Conservation (phyloP, 2,113 vertebrate genomes). For the Corythaixoides concolor region DNA sequence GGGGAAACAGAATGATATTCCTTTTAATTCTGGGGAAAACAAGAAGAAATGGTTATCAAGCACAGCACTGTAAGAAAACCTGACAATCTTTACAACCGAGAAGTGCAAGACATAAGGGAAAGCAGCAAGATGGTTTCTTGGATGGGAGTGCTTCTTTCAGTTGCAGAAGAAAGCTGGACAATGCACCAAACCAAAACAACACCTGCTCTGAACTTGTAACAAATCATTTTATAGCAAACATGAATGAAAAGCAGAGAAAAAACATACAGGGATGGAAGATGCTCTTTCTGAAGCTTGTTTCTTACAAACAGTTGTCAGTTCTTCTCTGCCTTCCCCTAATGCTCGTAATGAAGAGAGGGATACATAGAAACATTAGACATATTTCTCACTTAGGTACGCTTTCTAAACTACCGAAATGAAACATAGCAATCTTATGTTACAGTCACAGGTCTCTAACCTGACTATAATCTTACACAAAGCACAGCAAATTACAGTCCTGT, state of each 20-base stretch:
- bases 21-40: not conserved
- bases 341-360: not conserved
- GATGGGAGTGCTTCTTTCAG: not conserved
- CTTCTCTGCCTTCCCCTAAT: not conserved
- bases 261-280: fast-evolving
- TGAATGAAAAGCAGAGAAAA: not conserved
- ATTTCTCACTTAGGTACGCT: not conserved
- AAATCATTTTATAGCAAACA: not conserved
- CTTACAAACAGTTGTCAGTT: not conserved
- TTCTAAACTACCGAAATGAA: not conserved
- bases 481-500: not conserved
- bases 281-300: not conserved
- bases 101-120: not conserved
- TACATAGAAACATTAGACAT: fast-evolving
- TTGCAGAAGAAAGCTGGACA: not conserved
- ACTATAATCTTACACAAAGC: not conserved
- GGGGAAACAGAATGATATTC: not conserved
- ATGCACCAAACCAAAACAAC: not conserved
- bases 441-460: not conserved
- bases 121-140: not conserved
- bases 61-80: not conserved
- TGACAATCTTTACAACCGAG: not conserved
- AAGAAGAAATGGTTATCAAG: not conserved
- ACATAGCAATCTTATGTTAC: fast-evolving
- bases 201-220: not conserved